phyloP scores from a whole-genome alignment of 2,797 vertebrate genomes.

The Sebastes minor region DNA sequence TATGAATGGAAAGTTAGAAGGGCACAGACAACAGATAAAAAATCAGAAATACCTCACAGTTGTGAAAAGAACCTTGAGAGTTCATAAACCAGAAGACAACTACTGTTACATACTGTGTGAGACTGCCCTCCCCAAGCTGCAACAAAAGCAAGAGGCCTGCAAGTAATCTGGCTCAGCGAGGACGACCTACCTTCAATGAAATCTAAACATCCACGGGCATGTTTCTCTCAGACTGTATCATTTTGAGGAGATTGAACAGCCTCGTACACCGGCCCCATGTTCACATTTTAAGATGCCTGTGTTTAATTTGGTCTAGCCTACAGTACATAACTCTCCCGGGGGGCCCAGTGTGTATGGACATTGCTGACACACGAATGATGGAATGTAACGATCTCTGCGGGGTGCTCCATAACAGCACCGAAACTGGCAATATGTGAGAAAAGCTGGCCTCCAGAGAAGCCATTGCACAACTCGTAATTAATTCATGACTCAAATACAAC shows the following conservation, averaged over 20 bases:
- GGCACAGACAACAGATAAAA: not conserved
- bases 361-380: constrained; percentile 57
- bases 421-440: constrained; percentile 32
- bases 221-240: not conserved
- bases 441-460: constrained; percentile 21
- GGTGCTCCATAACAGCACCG: constrained; percentile 42
- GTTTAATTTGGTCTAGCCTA: constrained; percentile 49
- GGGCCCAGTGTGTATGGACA: constrained; percentile 25
- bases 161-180: constrained; percentile 15
- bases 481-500: constrained; percentile 48
- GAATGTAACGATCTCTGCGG: constrained; percentile 65
- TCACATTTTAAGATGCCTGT: constrained; percentile 45
- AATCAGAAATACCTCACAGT: not conserved
- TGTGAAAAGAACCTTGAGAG: constrained; percentile 1
- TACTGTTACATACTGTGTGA: constrained; percentile 32
- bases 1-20: not conserved
- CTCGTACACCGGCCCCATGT: not conserved
- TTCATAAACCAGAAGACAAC: constrained; percentile 6
- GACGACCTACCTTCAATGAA: constrained; percentile 37
- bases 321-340: constrained; percentile 31
- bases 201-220: constrained; percentile 62
- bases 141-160: constrained; percentile 3
- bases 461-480: constrained; percentile 41
- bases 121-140: not conserved
- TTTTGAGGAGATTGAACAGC: constrained; percentile 8